Evolutionary conservation across 2,888 invertebrate species (phyloP).

Genomic region (Lymantria dispar): DNA sequence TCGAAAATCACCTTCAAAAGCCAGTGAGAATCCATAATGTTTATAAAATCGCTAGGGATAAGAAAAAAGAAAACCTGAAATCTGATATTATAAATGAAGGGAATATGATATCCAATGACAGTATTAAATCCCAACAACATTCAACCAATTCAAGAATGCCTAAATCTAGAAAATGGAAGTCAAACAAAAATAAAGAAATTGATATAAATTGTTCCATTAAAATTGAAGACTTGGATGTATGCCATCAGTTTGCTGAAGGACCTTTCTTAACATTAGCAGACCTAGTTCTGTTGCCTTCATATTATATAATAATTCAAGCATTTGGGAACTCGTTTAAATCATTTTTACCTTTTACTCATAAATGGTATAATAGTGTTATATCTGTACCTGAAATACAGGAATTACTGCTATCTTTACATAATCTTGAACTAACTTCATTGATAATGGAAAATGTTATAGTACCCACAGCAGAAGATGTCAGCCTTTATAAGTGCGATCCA

Average conservation of each 20-base stretch:
- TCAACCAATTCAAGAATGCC: constrained; percentile 40
- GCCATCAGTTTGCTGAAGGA: constrained; percentile 92
- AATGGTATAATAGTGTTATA: constrained; percentile 82
- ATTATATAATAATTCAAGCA: constrained; percentile 82
- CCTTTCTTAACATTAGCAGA: constrained; percentile 92
- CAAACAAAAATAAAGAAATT: constrained; percentile 58
- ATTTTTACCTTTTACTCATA: constrained; percentile 83
- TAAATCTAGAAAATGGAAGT: constrained; percentile 77
- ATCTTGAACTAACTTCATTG: constrained; percentile 25
- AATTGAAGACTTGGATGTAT: constrained; percentile 76
- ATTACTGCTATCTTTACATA: constrained; percentile 31
- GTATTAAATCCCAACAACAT: background rate
- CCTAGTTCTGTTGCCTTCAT: constrained; percentile 88
- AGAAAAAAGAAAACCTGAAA: constrained; percentile 51
- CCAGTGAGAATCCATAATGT: constrained; percentile 94
- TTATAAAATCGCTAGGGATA: constrained; percentile 86
- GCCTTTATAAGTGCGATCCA: constrained; percentile 90
- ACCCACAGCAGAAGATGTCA: constrained; percentile 82
- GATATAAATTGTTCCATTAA: constrained; percentile 69
- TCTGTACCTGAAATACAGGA: constrained; percentile 40
- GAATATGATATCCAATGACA: constrained; percentile 22
- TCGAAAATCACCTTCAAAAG: constrained; percentile 92
- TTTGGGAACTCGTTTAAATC: constrained; percentile 53
- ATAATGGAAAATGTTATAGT: constrained; percentile 44
- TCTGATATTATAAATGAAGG: constrained; percentile 25